These are phyloP conservation scores for Agriopis marginaria DNA, from an alignment of 2,888 invertebrate genomes.

Conservation along the genomic window DNA sequence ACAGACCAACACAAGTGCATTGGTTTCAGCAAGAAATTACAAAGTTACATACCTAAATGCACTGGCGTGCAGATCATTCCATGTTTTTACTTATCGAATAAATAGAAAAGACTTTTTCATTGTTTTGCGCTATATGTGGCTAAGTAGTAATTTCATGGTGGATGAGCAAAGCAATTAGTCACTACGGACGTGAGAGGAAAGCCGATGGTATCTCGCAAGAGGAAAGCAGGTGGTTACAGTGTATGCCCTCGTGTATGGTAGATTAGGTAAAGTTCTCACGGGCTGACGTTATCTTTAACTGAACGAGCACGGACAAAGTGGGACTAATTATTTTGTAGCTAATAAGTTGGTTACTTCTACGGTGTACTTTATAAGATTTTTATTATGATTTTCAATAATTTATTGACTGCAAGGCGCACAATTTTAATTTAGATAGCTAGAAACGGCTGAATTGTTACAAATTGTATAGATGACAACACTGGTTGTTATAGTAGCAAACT, in stretches of 20 bases:
- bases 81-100: constrained; percentile 20
- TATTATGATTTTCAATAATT: no score
- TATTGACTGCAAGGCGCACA: no score
- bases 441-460: no score
- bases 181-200: constrained; percentile 72
- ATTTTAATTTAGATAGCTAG: no score
- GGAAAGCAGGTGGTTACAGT: constrained; percentile 53
- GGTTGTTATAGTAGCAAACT: no score
- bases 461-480: no score
- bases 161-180: constrained; percentile 76
- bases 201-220: constrained; percentile 32
- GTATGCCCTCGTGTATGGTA: constrained; percentile 44
- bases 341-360: constrained; percentile 10
- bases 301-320: constrained; percentile 34
- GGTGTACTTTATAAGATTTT: not conserved
- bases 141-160: constrained; percentile 79
- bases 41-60: not conserved
- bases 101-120: constrained; percentile 54
- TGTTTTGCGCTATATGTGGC: constrained; percentile 69
- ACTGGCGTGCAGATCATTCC: not conserved
- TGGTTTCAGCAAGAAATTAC: no score
- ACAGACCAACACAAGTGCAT: no score
- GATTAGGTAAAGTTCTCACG: constrained; percentile 46
- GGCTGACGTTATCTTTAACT: constrained; percentile 41
- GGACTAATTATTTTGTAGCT: constrained; percentile 41